Conservation (phyloP, 35 echinoderm and acorn worm genomes). For the Ophiothrix spiculata region DNA sequence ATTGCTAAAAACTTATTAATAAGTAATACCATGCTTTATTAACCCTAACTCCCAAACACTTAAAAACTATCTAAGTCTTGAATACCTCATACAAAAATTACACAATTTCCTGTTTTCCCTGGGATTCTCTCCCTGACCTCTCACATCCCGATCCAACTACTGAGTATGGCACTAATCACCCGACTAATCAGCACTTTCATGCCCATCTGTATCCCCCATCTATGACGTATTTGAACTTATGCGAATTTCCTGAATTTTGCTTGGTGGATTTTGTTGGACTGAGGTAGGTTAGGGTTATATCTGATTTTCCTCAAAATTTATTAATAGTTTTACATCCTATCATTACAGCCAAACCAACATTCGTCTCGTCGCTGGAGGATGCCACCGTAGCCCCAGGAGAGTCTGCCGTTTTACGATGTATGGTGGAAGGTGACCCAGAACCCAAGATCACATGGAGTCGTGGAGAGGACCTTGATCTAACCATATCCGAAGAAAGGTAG, state of each 20-base stretch:
- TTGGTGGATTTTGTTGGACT: background rate
- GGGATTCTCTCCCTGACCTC: no score
- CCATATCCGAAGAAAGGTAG: slow-evolving; percentile 57
- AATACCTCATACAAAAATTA: no score
- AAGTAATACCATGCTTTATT: no score
- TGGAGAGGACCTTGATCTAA: slow-evolving; percentile 18
- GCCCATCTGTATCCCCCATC: no score
- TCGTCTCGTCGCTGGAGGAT: slow-evolving; percentile 49
- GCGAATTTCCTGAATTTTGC: background rate
- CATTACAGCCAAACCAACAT: slow-evolving; percentile 47
- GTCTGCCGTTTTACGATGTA: slow-evolving; percentile 50
- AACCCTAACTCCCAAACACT: no score
- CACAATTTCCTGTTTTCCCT: no score
- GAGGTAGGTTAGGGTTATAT: background rate
- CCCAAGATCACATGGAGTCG: slow-evolving; percentile 64
- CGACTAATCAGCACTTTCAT: no score
- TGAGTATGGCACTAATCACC: no score
- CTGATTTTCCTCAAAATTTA: background rate
- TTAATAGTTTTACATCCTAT: background rate
- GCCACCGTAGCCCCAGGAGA: slow-evolving; percentile 57
- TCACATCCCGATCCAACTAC: no score
- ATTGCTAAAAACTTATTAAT: no score
- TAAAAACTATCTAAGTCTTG: no score
- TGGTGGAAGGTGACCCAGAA: slow-evolving; percentile 48
- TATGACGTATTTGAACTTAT: background rate